A percentile compares a stretch with the other conserved stretches of the same genome.
phyloP scores from a whole-genome alignment of 2,888 invertebrate genomes.

The Calameuta filiformis region DNA sequence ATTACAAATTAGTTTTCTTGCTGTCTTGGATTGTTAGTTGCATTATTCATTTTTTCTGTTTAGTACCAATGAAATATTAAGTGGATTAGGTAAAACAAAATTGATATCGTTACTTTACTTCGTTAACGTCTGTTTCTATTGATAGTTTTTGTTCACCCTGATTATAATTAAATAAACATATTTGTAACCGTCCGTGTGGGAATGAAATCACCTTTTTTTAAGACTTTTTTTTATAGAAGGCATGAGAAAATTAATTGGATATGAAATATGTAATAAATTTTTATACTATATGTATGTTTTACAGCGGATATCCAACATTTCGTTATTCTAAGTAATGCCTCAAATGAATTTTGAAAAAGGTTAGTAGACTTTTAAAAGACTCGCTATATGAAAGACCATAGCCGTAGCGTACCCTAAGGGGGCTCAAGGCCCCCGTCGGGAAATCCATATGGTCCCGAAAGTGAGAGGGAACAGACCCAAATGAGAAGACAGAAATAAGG shows the following conservation, averaged over 20 bases:
- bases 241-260: not conserved
- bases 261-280: not conserved
- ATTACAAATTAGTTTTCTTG: not conserved
- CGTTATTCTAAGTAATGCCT: not conserved
- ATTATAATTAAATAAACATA: not conserved
- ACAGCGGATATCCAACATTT: not conserved
- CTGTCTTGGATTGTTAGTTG: slow-evolving; percentile 14
- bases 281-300: not conserved
- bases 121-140: not conserved
- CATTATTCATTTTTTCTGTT: not conserved
- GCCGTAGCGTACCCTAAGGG: too few species aligned
- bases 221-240: not conserved
- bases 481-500: too few species aligned
- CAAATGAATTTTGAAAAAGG: not conserved
- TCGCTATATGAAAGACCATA: too few species aligned
- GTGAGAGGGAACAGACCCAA: too few species aligned
- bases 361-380: too few species aligned
- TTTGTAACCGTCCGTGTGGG: not conserved
- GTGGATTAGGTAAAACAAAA: not conserved
- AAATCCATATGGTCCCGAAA: too few species aligned
- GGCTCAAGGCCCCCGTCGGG: too few species aligned
- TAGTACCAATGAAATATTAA: not conserved
- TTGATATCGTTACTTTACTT: not conserved
- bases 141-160: not conserved
- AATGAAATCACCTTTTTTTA: not conserved